Evolutionary conservation across 2,113 vertebrate genomes (phyloP).

Genomic region (Gallinago paraguaiae): DNA sequence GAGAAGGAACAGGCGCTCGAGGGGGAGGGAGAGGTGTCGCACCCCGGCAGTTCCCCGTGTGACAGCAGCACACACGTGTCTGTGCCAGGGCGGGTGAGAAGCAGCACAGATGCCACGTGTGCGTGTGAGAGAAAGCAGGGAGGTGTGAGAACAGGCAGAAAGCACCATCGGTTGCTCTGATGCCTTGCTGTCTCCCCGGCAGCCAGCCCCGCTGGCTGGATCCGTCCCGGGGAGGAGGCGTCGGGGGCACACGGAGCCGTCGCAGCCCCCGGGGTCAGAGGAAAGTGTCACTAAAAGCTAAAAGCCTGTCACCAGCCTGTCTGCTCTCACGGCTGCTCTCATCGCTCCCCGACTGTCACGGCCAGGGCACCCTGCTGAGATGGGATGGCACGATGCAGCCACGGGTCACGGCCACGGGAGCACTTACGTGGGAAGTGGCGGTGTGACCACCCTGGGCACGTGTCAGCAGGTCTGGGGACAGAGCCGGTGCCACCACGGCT

Average conservation of each 20-base stretch:
- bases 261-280: rapidly evolving
- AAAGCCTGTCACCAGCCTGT: neutral
- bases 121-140: neutral
- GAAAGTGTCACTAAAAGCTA: neutral
- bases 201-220: neutral
- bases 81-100: neutral
- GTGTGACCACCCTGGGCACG: rapidly evolving
- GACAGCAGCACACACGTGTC: neutral
- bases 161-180: rapidly evolving
- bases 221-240: rapidly evolving
- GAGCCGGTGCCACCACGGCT: rapidly evolving
- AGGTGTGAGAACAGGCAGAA: neutral
- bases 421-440: rapidly evolving
- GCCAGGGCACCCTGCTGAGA: rapidly evolving
- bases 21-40: neutral
- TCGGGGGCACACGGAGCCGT: neutral
- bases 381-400: rapidly evolving
- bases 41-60: rapidly evolving
- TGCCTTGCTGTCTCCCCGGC: neutral
- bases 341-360: rapidly evolving
- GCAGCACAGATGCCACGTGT: neutral
- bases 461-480: rapidly evolving
- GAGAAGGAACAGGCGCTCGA: neutral
- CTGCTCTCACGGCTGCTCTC: neutral
- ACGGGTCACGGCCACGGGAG: rapidly evolving